A percentile compares a stretch with the other conserved stretches of the same genome.
Evolutionary conservation across 2,113 vertebrate genomes (phyloP).

Genomic region (Tragulus kanchil): DNA sequence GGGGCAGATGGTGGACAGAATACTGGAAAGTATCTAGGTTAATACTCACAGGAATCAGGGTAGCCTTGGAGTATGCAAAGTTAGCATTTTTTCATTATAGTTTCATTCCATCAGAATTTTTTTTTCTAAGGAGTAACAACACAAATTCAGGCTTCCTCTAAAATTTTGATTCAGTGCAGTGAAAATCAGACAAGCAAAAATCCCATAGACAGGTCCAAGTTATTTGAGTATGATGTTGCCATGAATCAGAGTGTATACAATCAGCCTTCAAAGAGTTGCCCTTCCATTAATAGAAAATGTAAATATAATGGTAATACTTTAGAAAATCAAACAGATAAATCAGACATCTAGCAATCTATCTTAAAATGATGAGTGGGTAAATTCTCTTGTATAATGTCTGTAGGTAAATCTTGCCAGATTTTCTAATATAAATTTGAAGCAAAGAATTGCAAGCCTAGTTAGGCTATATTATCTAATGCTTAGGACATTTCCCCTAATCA

Average conservation of each 20-base stretch:
- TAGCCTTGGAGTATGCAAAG: not conserved
- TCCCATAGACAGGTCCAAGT: not conserved
- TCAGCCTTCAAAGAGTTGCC: not conserved
- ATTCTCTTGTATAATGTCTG: not conserved
- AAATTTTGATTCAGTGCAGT: not conserved
- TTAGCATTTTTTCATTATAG: constrained; percentile 4
- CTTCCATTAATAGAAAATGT: not conserved
- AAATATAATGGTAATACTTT: not conserved
- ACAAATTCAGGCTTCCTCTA: not conserved
- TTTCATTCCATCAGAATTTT: not conserved
- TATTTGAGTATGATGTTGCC: not conserved
- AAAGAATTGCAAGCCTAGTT: not conserved
- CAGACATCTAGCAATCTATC: not conserved
- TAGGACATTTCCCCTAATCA: not conserved
- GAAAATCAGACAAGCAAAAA: constrained; percentile 27
- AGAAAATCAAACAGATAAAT: not conserved
- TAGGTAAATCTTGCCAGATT: constrained; percentile 10
- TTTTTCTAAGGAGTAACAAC: not conserved
- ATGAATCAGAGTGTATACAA: not conserved
- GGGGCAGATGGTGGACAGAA: rapidly evolving
- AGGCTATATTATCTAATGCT: not conserved
- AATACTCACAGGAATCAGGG: not conserved
- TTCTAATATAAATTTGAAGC: constrained; percentile 36
- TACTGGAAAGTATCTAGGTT: not conserved
- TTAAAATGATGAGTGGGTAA: constrained; percentile 11